Conservation (phyloP, 2,797 vertebrate genomes). For the Heteromormyrus szaboi region DNA sequence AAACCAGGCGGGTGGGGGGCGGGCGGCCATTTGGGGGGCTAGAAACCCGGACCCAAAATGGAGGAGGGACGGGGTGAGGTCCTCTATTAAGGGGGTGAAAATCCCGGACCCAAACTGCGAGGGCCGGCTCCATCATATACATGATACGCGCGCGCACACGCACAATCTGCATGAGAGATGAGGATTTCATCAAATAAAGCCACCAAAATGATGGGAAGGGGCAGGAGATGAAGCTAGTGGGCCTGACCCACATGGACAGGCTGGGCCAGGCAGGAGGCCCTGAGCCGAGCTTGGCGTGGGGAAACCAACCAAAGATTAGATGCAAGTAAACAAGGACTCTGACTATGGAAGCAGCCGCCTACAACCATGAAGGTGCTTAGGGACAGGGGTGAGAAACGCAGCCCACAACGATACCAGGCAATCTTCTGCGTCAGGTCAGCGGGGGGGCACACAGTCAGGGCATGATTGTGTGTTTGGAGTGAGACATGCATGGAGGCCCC, state of each 20-base stretch:
- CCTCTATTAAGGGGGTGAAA: background rate
- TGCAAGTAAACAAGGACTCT: background rate
- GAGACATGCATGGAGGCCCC: background rate
- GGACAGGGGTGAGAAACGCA: background rate
- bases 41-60: background rate
- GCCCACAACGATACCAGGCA: background rate
- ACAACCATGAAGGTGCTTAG: background rate
- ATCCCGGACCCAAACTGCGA: background rate
- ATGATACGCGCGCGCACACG: too few species aligned
- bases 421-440: background rate
- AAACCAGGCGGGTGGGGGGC: slow-evolving; percentile 34
- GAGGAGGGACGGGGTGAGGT: too few species aligned
- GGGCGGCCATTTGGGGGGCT: background rate
- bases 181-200: background rate
- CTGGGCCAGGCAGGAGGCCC: background rate
- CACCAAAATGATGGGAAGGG: background rate
- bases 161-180: background rate
- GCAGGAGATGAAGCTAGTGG: background rate
- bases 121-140: background rate
- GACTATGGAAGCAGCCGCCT: background rate
- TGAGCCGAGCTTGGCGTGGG: background rate
- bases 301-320: background rate
- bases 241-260: background rate
- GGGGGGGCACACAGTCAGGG: background rate
- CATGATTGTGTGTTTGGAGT: background rate